Evolutionary conservation across 2,888 invertebrate genomes (phyloP), one percentile per base, ranked within the genome.

Genomic region (Epistrophe grossulariae): DNA sequence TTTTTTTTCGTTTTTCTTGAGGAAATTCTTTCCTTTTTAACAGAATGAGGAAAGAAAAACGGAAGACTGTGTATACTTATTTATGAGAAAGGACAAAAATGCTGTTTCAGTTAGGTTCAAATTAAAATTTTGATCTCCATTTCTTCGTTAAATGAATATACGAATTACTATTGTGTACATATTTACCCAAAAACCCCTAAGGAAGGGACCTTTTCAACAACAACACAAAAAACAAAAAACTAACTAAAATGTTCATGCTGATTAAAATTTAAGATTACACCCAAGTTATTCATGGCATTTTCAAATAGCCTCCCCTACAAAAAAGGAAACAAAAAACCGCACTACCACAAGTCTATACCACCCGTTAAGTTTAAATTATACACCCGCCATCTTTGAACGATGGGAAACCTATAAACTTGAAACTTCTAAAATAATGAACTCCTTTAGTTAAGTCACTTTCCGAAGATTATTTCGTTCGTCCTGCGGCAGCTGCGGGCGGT

Each of bases 251-350:
- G 66, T 70, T 62, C 6, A 43, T 59, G 35, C 59, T 60, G 80
- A 80, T 80, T 80, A 68, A 73, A 80, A 68, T 74, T 72, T 79
- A 64, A 66, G 79, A 73, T 73, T 66, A 59, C 40, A 48, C 31
- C 43, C 66, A 62, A 73, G 40, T 73, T 81, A 76, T 81, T 76
- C 76, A 76, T 68, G 79, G 31, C 66, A 59, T 68, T 80, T 68
- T 43, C 60, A 70, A 74, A 50, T 13, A 66, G 35, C 43, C 48
- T 55, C 19, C 17, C 45, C 35, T 17, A 15, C 1, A 35, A 35
- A 28, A 11, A 19, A 35, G 19, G 19, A 7, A 62, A 68, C 19
- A 72, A 72, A 31, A 71, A 35, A 28, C 40, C 45, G 11, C 68
- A 38, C 8, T 31, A 24, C 68, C 68, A 24, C 45, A 19, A 19